Conservation (phyloP, 2,888 invertebrate species). For the Pimpla rufipes region DNA sequence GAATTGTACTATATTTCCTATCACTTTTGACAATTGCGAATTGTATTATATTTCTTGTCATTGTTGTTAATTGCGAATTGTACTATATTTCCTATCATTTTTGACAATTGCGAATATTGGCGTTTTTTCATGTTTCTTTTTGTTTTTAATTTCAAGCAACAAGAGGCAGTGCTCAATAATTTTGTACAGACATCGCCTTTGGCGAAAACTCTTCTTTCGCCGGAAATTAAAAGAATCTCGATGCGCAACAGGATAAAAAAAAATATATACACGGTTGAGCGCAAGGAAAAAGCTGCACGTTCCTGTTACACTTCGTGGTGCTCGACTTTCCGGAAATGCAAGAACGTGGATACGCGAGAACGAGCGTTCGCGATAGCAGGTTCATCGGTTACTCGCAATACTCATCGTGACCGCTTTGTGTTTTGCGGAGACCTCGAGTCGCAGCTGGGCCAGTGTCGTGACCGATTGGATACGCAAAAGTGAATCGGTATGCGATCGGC, state of each 20-base stretch:
- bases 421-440: not conserved
- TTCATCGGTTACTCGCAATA: not conserved
- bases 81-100: too few species aligned
- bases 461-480: not conserved
- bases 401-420: slow-evolving; percentile 4
- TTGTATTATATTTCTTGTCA: too few species aligned
- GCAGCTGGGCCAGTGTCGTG: not conserved
- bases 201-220: too few species aligned
- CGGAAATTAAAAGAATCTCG: not conserved
- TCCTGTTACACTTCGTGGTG: not conserved
- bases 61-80: too few species aligned
- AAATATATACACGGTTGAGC: not conserved
- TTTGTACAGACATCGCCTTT: too few species aligned
- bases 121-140: too few species aligned
- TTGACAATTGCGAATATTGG: too few species aligned
- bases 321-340: not conserved
- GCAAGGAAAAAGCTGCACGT: not conserved
- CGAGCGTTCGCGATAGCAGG: not conserved
- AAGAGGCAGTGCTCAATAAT: too few species aligned
- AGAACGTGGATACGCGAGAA: not conserved
- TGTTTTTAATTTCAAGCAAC: too few species aligned
- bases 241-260: not conserved
- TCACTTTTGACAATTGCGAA: too few species aligned
- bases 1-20: too few species aligned
- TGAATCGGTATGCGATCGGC: slow-evolving; percentile 22